These are phyloP conservation scores for Aegotheles bennettii DNA, from an alignment of 2,113 vertebrate genomes.

Conservation along the genomic window DNA sequence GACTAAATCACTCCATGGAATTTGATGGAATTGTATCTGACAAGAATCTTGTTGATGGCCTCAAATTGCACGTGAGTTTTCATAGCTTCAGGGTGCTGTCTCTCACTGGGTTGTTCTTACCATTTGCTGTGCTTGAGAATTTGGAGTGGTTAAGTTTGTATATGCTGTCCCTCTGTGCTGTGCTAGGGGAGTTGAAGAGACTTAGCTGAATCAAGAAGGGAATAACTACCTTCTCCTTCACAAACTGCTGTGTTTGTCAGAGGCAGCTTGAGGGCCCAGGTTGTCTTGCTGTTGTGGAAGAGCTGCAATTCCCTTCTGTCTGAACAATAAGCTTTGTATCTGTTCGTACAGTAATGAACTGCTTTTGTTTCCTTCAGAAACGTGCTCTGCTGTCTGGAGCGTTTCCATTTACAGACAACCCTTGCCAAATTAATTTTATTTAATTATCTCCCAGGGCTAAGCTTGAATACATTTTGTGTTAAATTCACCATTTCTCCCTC, in stretches of 20 bases:
- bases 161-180: background rate
- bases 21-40: background rate
- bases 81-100: background rate
- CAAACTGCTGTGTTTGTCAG: background rate
- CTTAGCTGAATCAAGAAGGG: background rate
- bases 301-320: background rate
- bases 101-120: background rate
- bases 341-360: slow-evolving; percentile 44
- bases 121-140: background rate
- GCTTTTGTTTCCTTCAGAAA: slow-evolving; percentile 69
- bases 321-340: slow-evolving; percentile 33
- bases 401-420: slow-evolving; percentile 73
- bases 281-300: background rate
- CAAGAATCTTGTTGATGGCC: background rate
- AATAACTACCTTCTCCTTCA: background rate
- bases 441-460: slow-evolving; percentile 83
- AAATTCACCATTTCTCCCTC: slow-evolving; percentile 78
- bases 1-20: background rate
- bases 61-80: background rate
- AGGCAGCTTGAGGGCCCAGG: background rate
- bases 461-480: slow-evolving; percentile 82
- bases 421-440: slow-evolving; percentile 86
- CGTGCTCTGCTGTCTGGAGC: slow-evolving; percentile 54
- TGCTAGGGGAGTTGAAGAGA: background rate
- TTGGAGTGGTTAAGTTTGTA: background rate